Evolutionary conservation across 2,888 invertebrate genomes (phyloP).

Genomic region (Troides aeacus): DNA sequence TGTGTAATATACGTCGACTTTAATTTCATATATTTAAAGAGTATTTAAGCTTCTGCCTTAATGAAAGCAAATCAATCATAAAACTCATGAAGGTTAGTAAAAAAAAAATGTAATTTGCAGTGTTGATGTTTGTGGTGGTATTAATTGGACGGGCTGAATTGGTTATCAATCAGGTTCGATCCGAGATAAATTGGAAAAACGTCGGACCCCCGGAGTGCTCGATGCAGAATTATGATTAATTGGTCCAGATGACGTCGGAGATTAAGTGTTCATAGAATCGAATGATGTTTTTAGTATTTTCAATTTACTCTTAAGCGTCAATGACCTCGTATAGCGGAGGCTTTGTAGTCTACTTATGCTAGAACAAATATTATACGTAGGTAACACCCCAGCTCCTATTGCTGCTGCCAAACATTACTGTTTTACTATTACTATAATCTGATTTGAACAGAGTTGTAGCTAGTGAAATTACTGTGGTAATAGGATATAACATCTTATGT

Average conservation of each 20-base stretch:
- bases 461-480: too few relatives aligned
- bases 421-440: too few relatives aligned
- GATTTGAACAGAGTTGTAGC: too few relatives aligned
- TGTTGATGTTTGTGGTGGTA: constrained; percentile 11
- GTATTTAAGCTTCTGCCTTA: neutral
- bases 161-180: constrained; percentile 25
- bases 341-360: too few relatives aligned
- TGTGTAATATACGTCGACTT: too few relatives aligned
- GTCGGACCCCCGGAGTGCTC: constrained; percentile 13
- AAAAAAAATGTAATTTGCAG: constrained; percentile 15
- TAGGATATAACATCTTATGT: too few relatives aligned
- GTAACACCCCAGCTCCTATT: too few relatives aligned
- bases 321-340: too few relatives aligned
- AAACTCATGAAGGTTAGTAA: neutral
- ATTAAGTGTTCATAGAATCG: constrained; percentile 18
- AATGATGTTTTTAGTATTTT: neutral
- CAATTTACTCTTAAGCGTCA: neutral
- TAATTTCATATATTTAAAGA: neutral
- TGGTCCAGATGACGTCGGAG: constrained; percentile 22
- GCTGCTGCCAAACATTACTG: too few relatives aligned
- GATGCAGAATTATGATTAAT: constrained; percentile 26
- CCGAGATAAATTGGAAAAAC: constrained; percentile 28
- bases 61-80: neutral
- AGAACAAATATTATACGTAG: too few relatives aligned
- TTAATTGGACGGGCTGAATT: constrained; percentile 20